Evolutionary conservation across 2,888 invertebrate species (phyloP).

Genomic region (Agrochola macilenta): DNA sequence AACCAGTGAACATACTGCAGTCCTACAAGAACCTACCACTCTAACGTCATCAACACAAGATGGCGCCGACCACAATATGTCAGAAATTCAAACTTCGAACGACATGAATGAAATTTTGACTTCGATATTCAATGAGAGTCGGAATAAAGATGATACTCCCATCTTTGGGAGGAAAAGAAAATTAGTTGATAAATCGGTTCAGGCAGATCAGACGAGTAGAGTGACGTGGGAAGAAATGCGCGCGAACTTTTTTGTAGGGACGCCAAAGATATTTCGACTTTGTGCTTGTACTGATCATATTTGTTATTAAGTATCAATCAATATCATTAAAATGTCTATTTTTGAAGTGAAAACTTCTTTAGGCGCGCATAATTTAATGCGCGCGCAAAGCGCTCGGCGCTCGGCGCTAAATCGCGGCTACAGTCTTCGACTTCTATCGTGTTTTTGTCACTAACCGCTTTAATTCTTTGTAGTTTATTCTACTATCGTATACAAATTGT

Average conservation of each 20-base stretch:
- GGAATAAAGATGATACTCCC: background rate
- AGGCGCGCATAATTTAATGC: too few relatives aligned
- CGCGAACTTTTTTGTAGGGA: conserved; percentile 57
- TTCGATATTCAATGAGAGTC: conserved; percentile 37
- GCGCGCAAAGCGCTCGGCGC: too few relatives aligned
- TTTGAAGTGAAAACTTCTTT: background rate
- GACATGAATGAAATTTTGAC: conserved; percentile 44
- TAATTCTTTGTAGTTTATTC: background rate
- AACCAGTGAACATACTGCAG: background rate
- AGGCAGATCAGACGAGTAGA: conserved; percentile 19
- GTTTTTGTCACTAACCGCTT: background rate
- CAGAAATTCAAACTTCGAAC: conserved; percentile 31
- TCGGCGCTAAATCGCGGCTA: background rate
- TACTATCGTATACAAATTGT: background rate
- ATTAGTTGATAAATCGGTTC: conserved; percentile 39
- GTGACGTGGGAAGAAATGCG: conserved; percentile 54
- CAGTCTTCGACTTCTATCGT: background rate
- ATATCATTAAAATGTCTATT: background rate
- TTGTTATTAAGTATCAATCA: conserved; percentile 23
- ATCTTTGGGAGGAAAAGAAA: conserved; percentile 39
- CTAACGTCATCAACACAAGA: conserved; percentile 17
- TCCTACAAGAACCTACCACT: background rate
- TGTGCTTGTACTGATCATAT: conserved; percentile 59
- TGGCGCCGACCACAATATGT: background rate
- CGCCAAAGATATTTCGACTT: conserved; percentile 59